A percentile compares a stretch with the other conserved stretches of the same genome.
phyloP scores from a whole-genome alignment of 2,797 vertebrate genomes.

The Decapterus maruadsi region DNA sequence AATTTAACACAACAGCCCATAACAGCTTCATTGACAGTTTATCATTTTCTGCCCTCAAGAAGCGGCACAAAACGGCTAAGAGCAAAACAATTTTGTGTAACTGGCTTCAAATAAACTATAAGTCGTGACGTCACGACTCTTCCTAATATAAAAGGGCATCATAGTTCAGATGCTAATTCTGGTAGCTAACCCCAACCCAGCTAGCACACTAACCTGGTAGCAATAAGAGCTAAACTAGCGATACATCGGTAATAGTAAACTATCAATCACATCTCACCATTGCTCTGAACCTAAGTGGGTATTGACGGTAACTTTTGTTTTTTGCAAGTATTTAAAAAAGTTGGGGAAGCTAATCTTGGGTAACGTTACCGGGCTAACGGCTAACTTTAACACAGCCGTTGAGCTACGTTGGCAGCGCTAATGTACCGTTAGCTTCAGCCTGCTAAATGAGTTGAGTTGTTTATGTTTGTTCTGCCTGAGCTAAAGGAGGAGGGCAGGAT shows the following conservation, averaged over 20 bases:
- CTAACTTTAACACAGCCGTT: background rate
- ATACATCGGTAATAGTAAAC: too few species aligned
- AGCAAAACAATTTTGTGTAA: background rate
- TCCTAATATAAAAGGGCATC: background rate
- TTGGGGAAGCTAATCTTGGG: accelerated
- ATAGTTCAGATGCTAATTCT: accelerated
- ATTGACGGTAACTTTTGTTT: background rate
- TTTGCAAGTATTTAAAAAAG: background rate
- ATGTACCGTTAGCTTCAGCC: constrained; percentile 25
- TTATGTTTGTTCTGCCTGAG: background rate
- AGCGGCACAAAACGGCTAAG: background rate
- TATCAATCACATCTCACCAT: background rate
- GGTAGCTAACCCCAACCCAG: background rate
- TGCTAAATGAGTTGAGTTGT: background rate
- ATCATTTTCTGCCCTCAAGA: background rate
- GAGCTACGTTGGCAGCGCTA: constrained; percentile 1
- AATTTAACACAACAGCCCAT: background rate
- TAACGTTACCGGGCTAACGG: background rate
- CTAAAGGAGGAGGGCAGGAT: background rate
- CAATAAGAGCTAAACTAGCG: too few species aligned
- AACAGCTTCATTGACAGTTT: background rate
- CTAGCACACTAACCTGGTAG: constrained; percentile 32
- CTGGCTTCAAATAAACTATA: background rate
- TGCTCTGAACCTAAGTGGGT: accelerated
- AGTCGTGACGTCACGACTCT: background rate